phyloP scores from a whole-genome alignment of 2,113 vertebrate genomes.

The Sminthopsis crassicaudata region DNA sequence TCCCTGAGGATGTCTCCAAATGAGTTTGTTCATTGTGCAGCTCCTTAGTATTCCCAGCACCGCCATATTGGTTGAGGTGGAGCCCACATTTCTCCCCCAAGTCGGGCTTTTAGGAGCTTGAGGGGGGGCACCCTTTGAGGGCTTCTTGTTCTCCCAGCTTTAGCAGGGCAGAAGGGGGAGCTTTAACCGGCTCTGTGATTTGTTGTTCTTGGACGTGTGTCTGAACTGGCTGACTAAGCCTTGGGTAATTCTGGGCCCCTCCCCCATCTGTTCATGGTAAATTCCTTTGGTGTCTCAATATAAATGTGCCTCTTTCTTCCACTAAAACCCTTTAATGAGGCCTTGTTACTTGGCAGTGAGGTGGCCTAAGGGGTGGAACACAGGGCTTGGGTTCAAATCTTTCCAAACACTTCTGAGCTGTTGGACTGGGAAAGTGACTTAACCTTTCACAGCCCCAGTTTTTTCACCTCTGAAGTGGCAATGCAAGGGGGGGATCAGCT shows the following conservation, averaged over 20 bases:
- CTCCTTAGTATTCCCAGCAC: too few relatives aligned
- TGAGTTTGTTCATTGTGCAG: not conserved
- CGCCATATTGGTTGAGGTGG: not conserved
- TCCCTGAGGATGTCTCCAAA: not conserved
- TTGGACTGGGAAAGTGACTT: too few relatives aligned
- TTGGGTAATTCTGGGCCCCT: too few relatives aligned
- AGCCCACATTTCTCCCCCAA: not conserved
- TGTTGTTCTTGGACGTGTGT: not conserved
- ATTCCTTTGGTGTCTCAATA: not conserved
- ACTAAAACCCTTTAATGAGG: not conserved
- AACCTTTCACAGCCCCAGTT: not conserved
- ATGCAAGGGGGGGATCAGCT: not conserved
- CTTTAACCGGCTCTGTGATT: not conserved
- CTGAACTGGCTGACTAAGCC: too few relatives aligned
- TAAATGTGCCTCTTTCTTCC: not conserved
- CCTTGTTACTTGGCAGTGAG: not conserved
- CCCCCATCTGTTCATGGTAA: too few relatives aligned
- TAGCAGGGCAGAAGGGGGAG: not conserved
- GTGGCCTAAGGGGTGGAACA: not conserved
- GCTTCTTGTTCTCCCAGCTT: not conserved
- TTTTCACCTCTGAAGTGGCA: not conserved
- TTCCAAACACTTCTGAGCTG: not conserved
- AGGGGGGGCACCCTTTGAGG: too few relatives aligned
- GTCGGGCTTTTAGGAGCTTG: not conserved
- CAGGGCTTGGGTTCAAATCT: not conserved